Conservation (phyloP, 1,140 invertebrate genomes). For the Drosophila rhopaloa region DNA sequence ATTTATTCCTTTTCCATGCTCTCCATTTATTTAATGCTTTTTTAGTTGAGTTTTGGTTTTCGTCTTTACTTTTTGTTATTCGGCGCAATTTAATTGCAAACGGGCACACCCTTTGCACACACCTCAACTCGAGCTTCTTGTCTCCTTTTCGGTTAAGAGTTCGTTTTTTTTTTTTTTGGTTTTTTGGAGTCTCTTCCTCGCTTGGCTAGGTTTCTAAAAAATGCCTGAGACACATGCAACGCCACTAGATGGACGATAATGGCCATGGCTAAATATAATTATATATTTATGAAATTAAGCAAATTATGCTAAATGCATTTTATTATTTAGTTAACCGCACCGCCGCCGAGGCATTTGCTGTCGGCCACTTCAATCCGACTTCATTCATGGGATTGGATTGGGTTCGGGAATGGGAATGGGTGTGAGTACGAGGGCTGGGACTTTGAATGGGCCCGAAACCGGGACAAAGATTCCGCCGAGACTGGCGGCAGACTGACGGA, state of each 20-base stretch:
- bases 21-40: constrained; percentile 69
- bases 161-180: constrained; percentile 12
- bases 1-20: constrained; percentile 36
- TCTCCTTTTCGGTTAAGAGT: constrained; percentile 1
- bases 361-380: constrained; percentile 47
- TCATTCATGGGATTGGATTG: constrained; percentile 33
- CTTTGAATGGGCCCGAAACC: constrained; percentile 14
- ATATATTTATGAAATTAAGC: constrained; percentile 82
- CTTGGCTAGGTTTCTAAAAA: constrained; percentile 71
- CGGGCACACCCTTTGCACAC: constrained; percentile 72
- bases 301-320: constrained; percentile 81
- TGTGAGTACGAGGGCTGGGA: not conserved
- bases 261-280: constrained; percentile 66
- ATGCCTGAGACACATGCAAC: constrained; percentile 66
- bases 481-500: constrained; percentile 36
- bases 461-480: constrained; percentile 33
- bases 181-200: constrained; percentile 51
- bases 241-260: constrained; percentile 37
- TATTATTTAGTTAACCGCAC: constrained; percentile 70
- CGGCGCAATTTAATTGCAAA: constrained; percentile 70
- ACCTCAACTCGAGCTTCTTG: constrained; percentile 41
- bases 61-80: constrained; percentile 48
- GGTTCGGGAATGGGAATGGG: not conserved
- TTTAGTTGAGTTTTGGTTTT: constrained; percentile 69
- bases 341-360: constrained; percentile 25